Percentiles rank a stretch among this genome's conserved stretches.
phyloP scores from a whole-genome alignment of 2,797 vertebrate genomes.

The Takifugu rubripes region DNA sequence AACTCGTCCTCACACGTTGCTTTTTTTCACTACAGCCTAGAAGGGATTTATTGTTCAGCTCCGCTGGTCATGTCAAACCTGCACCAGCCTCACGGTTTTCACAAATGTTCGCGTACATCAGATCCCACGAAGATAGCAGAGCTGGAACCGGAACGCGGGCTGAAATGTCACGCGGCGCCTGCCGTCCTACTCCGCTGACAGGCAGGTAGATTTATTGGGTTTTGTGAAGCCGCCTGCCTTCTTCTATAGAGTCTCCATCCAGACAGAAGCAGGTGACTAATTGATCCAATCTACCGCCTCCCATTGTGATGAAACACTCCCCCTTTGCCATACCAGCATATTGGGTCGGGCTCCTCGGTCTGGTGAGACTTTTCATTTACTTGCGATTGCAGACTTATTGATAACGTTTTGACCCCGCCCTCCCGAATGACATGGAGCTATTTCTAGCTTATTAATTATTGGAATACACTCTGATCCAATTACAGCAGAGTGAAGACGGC shows the following conservation, averaged over 20 bases:
- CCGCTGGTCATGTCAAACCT: constrained; percentile 33
- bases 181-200: constrained; percentile 32
- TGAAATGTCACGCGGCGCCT: constrained; percentile 46
- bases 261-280: constrained; percentile 28
- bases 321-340: constrained; percentile 3
- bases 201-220: constrained; percentile 36
- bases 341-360: constrained; percentile 36
- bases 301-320: constrained; percentile 44
- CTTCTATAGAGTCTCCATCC: constrained; percentile 19
- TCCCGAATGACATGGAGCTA: constrained; percentile 21
- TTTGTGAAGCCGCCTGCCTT: constrained; percentile 10
- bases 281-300: constrained; percentile 43
- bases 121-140: constrained; percentile 35
- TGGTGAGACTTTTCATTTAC: constrained; percentile 36
- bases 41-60: constrained; percentile 55
- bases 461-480: constrained; percentile 42
- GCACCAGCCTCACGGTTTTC: constrained; percentile 26
- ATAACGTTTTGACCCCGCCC: constrained; percentile 35
- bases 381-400: constrained; percentile 42
- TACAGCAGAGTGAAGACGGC: constrained; percentile 45
- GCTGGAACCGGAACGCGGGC: constrained; percentile 36
- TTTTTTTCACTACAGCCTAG: constrained; percentile 33
- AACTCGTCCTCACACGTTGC: constrained; percentile 44
- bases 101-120: constrained; percentile 32
- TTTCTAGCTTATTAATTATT: constrained; percentile 49